Evolutionary conservation across 2,888 invertebrate species (phyloP), one percentile per base, ranked within the genome.

Genomic region (Exocentrus adspersus): DNA sequence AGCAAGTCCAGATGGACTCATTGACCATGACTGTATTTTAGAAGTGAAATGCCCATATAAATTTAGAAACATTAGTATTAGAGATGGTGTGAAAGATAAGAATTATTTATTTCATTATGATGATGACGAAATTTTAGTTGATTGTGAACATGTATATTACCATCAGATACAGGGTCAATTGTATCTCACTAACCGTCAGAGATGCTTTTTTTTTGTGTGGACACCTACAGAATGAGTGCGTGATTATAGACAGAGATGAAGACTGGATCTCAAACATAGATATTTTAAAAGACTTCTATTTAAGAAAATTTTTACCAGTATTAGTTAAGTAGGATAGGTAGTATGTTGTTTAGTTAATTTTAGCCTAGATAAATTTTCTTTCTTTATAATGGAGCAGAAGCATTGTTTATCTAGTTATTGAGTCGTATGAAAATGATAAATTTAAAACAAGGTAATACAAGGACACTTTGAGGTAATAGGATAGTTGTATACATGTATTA

Each of bases 1-100:
- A 2, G 54, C 50, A 19, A 53, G 28, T 42, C 60, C 60, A 19
- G 56, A 60, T 48, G 65, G 65, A 4, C 24, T 64, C 10, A 37
- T 64, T 20, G 53, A 17, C 3, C 3, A 32, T 2, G 50, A 64
- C 42, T 45, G 14, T 10, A 14, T 61, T 19, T 2, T 64, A 12
- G 64, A 64, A 43, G 56, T 64, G 21, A 64, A 64, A 50, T 61
- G 60, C 20, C 50, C 56, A 12, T 64, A 20, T 37, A 57, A 57
- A 32, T 57, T 20, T 32, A 57, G 57, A n/a, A 24, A 57, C n/a
- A 32, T 32, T 10, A 10, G 10, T 10, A 32, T 32, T 2, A 32
- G 10, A 10, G 32, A 32, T 10, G 32, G 32, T 32, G 32, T 32
- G 2, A 32, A 32, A 7, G 10, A 32, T 7, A 32, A 32, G 10